These are phyloP conservation scores for Balaenoptera acutorostrata DNA, from an alignment of 2,113 vertebrate genomes.

Conservation along the genomic window DNA sequence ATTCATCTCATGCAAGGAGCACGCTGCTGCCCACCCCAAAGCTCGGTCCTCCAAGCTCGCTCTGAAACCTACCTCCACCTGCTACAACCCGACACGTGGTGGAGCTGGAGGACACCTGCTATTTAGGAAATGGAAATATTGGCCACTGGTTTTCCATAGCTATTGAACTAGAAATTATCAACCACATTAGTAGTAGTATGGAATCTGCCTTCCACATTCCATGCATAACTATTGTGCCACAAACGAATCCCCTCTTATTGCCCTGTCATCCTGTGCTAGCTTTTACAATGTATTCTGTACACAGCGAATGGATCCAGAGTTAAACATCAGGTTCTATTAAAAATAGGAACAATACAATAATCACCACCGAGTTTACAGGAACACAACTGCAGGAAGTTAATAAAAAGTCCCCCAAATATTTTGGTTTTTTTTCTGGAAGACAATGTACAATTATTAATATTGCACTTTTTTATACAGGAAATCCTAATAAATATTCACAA, in stretches of 20 bases:
- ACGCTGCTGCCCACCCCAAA: not conserved
- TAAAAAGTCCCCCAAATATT: conserved; percentile 60
- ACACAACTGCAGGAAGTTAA: conserved; percentile 75
- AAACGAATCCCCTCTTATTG: conserved; percentile 15
- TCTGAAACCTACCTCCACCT: not conserved
- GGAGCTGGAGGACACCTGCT: not conserved
- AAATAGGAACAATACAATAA: conserved; percentile 66
- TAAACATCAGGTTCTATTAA: conserved; percentile 74
- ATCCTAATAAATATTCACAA: conserved; percentile 97
- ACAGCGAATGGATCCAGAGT: conserved; percentile 69
- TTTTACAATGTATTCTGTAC: conserved; percentile 62
- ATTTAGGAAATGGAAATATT: conserved; percentile 48
- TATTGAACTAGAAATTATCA: conserved; percentile 53
- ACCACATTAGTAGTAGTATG: conserved; percentile 25
- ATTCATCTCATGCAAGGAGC: conserved; percentile 67
- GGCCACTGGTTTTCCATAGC: conserved; percentile 52
- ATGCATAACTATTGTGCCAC: conserved; percentile 46
- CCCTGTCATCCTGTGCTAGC: not conserved
- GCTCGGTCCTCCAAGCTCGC: not conserved
- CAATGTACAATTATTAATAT: conserved; percentile 88
- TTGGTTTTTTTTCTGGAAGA: conserved; percentile 81
- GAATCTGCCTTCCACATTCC: conserved; percentile 53
- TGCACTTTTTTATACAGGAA: conserved; percentile 90
- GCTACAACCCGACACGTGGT: not conserved
- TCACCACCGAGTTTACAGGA: conserved; percentile 72